Evolutionary conservation across 2,797 vertebrate species (phyloP).

Genomic region (Argyrosomus regius): DNA sequence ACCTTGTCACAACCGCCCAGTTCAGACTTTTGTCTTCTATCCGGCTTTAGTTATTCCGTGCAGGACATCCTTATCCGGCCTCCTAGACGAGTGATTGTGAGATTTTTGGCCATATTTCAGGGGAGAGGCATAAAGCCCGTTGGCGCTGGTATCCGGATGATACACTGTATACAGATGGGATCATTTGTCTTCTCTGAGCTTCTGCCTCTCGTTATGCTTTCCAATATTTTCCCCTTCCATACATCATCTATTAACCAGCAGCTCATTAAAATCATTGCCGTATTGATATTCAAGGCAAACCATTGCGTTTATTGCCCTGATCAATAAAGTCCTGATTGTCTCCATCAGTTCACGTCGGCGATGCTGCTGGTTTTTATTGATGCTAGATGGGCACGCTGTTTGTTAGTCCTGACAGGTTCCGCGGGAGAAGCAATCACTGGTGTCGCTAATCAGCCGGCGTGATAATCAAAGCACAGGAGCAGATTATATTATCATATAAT

Average conservation of each 20-base stretch:
- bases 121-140: constrained; percentile 57
- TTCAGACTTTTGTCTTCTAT: constrained; percentile 19
- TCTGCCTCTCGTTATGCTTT: constrained; percentile 60
- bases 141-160: constrained; percentile 63
- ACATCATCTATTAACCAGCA: constrained; percentile 72
- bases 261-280: constrained; percentile 62
- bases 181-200: constrained; percentile 72
- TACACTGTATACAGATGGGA: constrained; percentile 75
- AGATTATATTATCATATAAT: constrained; percentile 71
- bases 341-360: constrained; percentile 51
- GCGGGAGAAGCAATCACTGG: constrained; percentile 55
- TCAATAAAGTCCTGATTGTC: constrained; percentile 69
- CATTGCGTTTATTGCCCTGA: constrained; percentile 54
- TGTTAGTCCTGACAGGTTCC: constrained; percentile 59
- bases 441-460: constrained; percentile 53
- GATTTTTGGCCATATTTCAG: constrained; percentile 66
- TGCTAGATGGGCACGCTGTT: constrained; percentile 45
- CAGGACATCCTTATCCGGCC: constrained; percentile 56
- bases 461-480: constrained; percentile 66
- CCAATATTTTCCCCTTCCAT: constrained; percentile 46
- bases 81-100: constrained; percentile 54
- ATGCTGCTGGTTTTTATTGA: constrained; percentile 54
- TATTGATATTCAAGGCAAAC: constrained; percentile 62
- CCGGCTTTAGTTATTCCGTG: constrained; percentile 45
- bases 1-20: constrained; percentile 42